Base-by-base conservation (phyloP, 2,797 vertebrate genomes). In the Onychomys arenicola region DNA sequence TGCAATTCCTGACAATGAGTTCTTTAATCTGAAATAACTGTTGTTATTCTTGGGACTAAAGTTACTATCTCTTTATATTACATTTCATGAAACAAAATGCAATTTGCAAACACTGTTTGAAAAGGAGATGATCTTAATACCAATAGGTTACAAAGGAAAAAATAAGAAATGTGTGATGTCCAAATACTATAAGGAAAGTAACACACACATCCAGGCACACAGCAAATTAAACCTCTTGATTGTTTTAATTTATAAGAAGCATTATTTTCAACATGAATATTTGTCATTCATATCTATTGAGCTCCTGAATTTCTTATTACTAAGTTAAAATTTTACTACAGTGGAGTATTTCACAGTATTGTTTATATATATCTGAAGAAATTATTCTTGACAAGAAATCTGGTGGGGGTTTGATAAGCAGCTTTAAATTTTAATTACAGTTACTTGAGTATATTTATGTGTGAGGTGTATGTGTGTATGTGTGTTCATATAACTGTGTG, bases 41-140 rank as follows among this genome's bases (percentile, higher is more conserved):
- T 90, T 89, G 65, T 95, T 96, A 89, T 63, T 86, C 19, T 29
- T 88, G 23, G 32, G 6, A 85, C 61, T 81, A 81, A 93, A 94
- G 90, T 84, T 78, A 52, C 29, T 78, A 12, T 80, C 17, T 93
- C 61, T 90, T 87, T 96, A 88, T 86, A 95, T 95, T 96, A 81
- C 19, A 77, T 52, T 84, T 84, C 27, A 78, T 9, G 37, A 13
- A 92, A 94, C 10, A 73, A 65, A 89, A 91, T 19, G 55, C 59
- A 23, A 78, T 81, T 90, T 96, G 16, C 52, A 91, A 89, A 78
- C 11, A 89, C 11, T 77, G 25, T 84, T 93, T 95, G 49, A 78
- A 80, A 89, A 95, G 52, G 13, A 87, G 40, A 14, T 69, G 52
- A 84, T 90, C 91, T 92, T 52, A 88, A 80, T 40, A 67, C n/a